Evolutionary conservation across 2,113 vertebrate genomes (phyloP), one percentile per base, ranked within the genome.

Genomic region (Tachycineta bicolor): DNA sequence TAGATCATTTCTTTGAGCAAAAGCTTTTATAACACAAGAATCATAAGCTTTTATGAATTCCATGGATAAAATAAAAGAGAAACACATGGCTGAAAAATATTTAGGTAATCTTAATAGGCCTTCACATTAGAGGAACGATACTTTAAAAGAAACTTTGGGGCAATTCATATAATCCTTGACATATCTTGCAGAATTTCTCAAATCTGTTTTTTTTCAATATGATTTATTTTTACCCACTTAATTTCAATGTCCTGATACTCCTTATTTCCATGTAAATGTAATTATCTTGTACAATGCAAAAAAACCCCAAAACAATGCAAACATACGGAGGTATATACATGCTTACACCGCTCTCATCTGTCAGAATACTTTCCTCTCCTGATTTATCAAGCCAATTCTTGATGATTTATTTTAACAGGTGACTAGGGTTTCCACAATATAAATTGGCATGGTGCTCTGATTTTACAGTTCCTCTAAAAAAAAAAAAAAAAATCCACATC

Each of bases 401-500:
- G 24, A 20, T 14, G 7, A 12, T 2, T 28, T 52, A 6, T 68
- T 62, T 31, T 6, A 53, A 50, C 13, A 90, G 11, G 7, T 37
- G 18, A 31, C 21, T 5, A 59, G 6, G 2, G 0, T 31, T 68
- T 89, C 28, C 8, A 25, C 5, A 49, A 39, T 67, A 70, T 24
- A 13, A 23, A 12, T 12, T 55, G 7, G 4, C 5, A 33, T 6
- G 3, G 5, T 59, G 33, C 9, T 11, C 26, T 10, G 1, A 12
- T 58, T 91, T 80, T 73, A 60, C 7, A 49, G 31, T 25, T 49
- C 6, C 8, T 6, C 39, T 43, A 22, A n/a, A 26, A 39, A 34
- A 63, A 34, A 34, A 63, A 34, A 19, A n/a, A 26, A 37, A 34
- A 37, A 37, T 37, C 37, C 37, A 37, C 9, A 10, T 37, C 37